Evolutionary conservation across 2,113 vertebrate species (phyloP).

Genomic region (Ptyas mucosa): DNA sequence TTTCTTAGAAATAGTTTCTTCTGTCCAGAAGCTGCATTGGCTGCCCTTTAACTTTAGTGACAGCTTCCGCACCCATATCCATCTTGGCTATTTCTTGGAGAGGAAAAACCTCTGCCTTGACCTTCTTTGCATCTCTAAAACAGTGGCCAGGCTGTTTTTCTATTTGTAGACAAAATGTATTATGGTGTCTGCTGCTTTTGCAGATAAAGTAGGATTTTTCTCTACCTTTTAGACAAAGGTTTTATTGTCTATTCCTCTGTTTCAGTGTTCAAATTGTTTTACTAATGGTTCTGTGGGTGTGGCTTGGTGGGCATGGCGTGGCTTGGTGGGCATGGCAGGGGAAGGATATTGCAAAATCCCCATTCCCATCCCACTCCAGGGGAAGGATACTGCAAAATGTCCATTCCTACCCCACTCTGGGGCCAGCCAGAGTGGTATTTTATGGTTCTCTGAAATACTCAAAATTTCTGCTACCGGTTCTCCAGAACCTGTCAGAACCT

Average conservation of each 20-base stretch:
- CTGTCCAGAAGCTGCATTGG: neutral
- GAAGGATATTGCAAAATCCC: no score
- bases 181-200: neutral
- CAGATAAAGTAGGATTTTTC: neutral
- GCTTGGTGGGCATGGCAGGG: no score
- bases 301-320: no score
- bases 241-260: neutral
- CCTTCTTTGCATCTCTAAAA: neutral
- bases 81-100: neutral
- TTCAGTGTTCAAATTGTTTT: no score
- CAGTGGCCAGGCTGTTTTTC: neutral
- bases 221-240: neutral
- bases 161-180: neutral
- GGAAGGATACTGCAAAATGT: no score
- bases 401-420: no score
- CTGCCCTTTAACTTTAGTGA: neutral
- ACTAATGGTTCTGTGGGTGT: no score
- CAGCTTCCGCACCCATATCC: neutral
- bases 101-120: neutral
- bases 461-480: no score
- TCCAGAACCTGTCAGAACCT: no score
- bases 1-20: neutral
- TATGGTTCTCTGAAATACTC: no score
- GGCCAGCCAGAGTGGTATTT: no score
- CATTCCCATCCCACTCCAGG: no score